Conservation (phyloP, 2,888 invertebrate genomes). For the Luffia ferchaultella region DNA sequence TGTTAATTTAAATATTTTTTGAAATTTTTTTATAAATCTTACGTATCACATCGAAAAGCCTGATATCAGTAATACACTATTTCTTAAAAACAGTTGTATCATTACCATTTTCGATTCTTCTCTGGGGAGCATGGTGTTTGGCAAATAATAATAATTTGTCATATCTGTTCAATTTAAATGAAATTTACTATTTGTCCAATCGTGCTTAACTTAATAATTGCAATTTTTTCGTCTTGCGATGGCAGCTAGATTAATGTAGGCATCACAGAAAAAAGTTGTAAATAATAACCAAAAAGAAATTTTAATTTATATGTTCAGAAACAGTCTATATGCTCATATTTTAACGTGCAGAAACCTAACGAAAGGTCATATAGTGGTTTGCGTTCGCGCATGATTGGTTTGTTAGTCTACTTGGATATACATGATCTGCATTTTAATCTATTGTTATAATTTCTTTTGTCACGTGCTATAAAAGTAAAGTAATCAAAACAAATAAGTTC, state of each 20-base stretch:
- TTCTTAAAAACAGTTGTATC: neutral
- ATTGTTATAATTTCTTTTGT: too few species aligned
- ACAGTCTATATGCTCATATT: neutral
- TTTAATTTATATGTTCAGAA: neutral
- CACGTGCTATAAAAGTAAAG: too few species aligned
- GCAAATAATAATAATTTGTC: too few species aligned
- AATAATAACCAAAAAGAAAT: neutral
- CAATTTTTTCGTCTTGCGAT: neutral
- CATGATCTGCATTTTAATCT: too few species aligned
- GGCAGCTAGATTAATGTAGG: neutral
- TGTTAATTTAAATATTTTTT: constrained; percentile 7
- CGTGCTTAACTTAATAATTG: neutral
- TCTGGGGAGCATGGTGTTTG: neutral
- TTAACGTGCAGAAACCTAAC: neutral
- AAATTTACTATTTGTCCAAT: neutral
- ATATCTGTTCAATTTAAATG: neutral
- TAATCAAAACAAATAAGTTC: too few species aligned
- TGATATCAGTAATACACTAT: neutral
- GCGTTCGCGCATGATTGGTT: too few species aligned
- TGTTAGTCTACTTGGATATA: too few species aligned
- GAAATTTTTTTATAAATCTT: neutral
- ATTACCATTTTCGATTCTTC: neutral
- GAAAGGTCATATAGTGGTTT: neutral
- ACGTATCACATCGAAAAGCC: neutral
- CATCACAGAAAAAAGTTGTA: neutral